Conservation (phyloP, 2,797 vertebrate genomes). For the Acanthurus lineatus region DNA sequence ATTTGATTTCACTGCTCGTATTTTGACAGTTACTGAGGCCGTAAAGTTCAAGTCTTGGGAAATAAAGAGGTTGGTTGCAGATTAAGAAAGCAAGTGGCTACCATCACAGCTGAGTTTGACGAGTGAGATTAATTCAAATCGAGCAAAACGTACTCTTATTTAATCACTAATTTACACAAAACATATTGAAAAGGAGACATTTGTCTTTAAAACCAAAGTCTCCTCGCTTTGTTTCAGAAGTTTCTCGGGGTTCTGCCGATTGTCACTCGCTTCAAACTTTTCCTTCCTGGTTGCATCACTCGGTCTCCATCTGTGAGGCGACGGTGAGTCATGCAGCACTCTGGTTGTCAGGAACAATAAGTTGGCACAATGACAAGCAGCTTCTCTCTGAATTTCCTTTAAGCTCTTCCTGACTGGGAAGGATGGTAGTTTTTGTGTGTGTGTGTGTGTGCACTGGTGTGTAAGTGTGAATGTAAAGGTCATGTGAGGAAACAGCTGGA, state of each 20-base stretch:
- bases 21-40: not conserved
- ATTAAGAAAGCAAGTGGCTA: not conserved
- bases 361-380: slow-evolving; percentile 18
- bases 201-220: not conserved
- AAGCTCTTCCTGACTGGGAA: slow-evolving; percentile 62
- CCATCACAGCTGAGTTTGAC: not conserved
- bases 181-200: not conserved
- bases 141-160: not conserved
- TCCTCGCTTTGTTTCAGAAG: no score
- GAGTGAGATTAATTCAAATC: not conserved
- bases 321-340: slow-evolving; percentile 50
- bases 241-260: not conserved
- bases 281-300: slow-evolving; percentile 72
- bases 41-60: not conserved
- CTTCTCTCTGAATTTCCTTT: slow-evolving; percentile 52
- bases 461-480: slow-evolving; percentile 24
- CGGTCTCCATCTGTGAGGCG: slow-evolving; percentile 23
- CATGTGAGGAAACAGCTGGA: slow-evolving; percentile 71
- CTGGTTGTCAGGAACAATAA: slow-evolving; percentile 62
- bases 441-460: slow-evolving; percentile 37
- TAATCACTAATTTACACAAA: not conserved
- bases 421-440: slow-evolving; percentile 34
- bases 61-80: not conserved
- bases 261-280: slow-evolving; percentile 41
- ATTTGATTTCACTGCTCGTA: not conserved